Conservation (phyloP, 2,113 vertebrate genomes). For the Callipepla squamata region DNA sequence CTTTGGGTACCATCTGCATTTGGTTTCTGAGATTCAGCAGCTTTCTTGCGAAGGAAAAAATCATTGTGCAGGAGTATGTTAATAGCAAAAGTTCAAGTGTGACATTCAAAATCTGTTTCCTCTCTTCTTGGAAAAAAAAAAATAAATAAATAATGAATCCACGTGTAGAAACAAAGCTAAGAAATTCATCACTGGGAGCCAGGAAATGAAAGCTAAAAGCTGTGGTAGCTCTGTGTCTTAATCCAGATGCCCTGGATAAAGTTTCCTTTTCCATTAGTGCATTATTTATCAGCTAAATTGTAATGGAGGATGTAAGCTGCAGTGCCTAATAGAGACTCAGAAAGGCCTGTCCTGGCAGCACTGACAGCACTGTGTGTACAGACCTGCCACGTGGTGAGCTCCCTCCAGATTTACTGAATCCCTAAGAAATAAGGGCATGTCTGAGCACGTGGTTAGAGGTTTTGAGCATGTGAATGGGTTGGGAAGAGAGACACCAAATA, state of each 20-base stretch:
- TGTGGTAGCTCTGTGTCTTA: slow-evolving; percentile 38
- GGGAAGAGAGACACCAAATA: background rate
- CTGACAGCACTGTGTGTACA: background rate
- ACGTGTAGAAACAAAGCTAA: background rate
- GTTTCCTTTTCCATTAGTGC: slow-evolving; percentile 53
- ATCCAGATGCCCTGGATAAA: background rate
- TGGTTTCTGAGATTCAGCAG: background rate
- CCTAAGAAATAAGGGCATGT: fast-evolving
- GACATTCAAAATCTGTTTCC: background rate
- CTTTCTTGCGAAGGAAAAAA: background rate
- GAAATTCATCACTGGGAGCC: background rate
- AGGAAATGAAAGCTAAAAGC: slow-evolving; percentile 16
- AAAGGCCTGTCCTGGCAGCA: background rate
- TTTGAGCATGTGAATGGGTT: background rate
- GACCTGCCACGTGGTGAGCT: background rate
- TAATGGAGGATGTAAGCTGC: background rate
- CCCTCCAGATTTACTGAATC: background rate
- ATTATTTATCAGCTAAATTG: slow-evolving; percentile 44
- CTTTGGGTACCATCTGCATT: background rate
- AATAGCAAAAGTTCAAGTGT: background rate
- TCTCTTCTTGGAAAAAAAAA: background rate
- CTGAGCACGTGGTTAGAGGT: fast-evolving
- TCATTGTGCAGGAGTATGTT: background rate
- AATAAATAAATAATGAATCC: background rate
- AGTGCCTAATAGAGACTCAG: background rate